Evolutionary conservation across 2,113 vertebrate genomes (phyloP), one percentile per base, ranked within the genome.

Genomic region (Cinclus cinclus): DNA sequence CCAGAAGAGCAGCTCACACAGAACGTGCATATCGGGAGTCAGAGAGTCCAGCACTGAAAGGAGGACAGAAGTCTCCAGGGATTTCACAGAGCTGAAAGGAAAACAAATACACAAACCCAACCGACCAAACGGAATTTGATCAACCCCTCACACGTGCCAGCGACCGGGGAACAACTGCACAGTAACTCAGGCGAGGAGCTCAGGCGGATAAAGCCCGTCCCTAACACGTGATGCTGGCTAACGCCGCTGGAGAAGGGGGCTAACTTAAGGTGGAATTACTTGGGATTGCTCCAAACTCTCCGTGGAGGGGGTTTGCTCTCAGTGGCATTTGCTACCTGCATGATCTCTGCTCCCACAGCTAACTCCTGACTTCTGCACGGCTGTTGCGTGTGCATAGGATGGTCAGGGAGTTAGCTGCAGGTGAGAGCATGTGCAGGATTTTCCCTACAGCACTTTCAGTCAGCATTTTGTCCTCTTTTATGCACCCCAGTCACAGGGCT

Each of bases 401-500:
- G 6, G 42, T 30, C 55, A 46, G 39, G 14, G 55, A 50, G 23
- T 10, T 5, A 65, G 42, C 2, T 42, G 63, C 86, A 50, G 20
- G 60, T 8, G 15, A 62, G 41, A 77, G 25, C 20, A 0, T 2
- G 17, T 5, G 44, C 0, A 1, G 68, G 68, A 37, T 70, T 75
- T 67, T 50, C 50, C 27, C 83, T 10, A 6, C 19, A 7, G 55
- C 15, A 11, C 19, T 59, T 77, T 1, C 69, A 75, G 83, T 97
- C 95, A 97, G 95, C 94, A n/a, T 87, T 97, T 92, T 77, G 79
- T n/a, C 42, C 47, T 92, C 82, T 93, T 78, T 93, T 65, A 39
- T 73, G 39, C 39, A 23, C 15, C 30, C 17, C 13, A 7, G 85
- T 94, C 93, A 90, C 68, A 89, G 65, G 90, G 83, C 59, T 93